phyloP scores from a whole-genome alignment of 2,797 vertebrate species.

The Sebastes hopkinsi region DNA sequence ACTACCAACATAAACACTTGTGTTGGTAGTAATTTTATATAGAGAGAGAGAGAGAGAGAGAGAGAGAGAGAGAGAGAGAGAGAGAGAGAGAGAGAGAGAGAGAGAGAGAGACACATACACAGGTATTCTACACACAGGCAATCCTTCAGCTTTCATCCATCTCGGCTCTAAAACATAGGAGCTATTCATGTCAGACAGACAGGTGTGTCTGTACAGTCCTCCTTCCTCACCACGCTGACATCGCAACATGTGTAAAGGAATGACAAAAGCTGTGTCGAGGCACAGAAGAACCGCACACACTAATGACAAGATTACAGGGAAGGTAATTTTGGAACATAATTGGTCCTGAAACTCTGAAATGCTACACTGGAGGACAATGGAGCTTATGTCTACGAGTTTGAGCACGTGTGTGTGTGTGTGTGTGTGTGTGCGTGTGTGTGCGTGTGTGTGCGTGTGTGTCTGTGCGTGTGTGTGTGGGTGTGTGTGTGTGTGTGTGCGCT shows the following conservation, averaged over 20 bases:
- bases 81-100: too few relatives aligned
- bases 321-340: slow-evolving; percentile 20
- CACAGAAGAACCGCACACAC: background rate
- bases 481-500: background rate
- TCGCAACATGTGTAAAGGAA: background rate
- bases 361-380: slow-evolving; percentile 26
- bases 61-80: background rate
- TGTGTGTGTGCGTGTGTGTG: background rate
- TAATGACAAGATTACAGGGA: slow-evolving; percentile 41
- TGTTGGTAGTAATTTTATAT: too few relatives aligned
- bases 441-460: background rate
- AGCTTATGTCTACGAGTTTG: background rate
- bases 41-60: too few relatives aligned
- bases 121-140: background rate
- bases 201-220: background rate
- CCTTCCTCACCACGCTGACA: background rate
- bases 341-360: slow-evolving; percentile 4
- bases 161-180: slow-evolving; percentile 2
- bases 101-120: background rate
- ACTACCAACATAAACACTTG: background rate
- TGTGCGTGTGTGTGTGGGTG: background rate
- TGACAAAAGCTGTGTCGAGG: background rate
- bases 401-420: background rate
- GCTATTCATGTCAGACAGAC: background rate
- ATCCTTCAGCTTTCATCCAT: background rate